Percentiles rank a stretch among this genome's conserved stretches.
phyloP scores from a whole-genome alignment of 2,888 invertebrate genomes.

The Coleophora flavipennella region DNA sequence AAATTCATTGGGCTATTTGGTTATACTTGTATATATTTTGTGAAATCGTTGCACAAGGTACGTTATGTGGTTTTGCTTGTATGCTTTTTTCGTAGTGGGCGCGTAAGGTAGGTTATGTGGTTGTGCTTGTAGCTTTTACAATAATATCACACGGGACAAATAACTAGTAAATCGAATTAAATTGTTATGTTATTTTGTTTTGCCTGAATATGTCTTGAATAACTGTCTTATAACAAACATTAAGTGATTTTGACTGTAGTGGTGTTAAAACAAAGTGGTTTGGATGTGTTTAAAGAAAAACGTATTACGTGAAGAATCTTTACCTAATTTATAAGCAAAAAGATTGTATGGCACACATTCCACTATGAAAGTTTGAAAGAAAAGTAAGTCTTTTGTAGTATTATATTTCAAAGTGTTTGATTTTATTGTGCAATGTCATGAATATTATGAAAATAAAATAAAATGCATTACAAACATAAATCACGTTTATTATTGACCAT shows the following conservation, averaged over 20 bases:
- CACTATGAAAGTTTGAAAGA: background rate
- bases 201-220: background rate
- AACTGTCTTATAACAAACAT: slow-evolving; percentile 1
- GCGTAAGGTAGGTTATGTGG: background rate
- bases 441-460: no score
- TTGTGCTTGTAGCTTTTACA: background rate
- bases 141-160: background rate
- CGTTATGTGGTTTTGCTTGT: background rate
- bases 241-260: background rate
- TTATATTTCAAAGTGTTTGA: no score
- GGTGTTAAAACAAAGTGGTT: background rate
- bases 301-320: background rate
- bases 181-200: background rate
- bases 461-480: background rate
- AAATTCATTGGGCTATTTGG: background rate
- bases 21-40: no score
- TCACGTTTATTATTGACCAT: no score
- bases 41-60: background rate
- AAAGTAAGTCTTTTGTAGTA: no score
- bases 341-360: background rate
- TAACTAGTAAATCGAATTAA: background rate
- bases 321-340: background rate
- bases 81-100: background rate
- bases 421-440: no score
- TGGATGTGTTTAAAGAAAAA: background rate